phyloP scores from a whole-genome alignment of 2,113 vertebrate species.

The Xenotilapia flavipinnis region DNA sequence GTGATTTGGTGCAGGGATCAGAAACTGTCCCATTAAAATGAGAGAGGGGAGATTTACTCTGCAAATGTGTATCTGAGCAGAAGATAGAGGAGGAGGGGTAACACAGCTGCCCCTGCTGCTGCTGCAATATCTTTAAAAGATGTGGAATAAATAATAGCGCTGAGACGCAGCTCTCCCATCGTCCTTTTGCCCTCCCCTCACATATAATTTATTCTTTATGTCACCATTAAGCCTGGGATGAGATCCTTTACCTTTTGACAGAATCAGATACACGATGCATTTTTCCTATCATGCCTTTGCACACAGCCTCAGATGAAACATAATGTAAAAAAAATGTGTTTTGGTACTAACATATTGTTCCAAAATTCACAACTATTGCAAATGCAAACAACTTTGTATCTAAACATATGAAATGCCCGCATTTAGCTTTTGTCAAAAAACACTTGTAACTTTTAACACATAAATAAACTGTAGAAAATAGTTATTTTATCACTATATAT shows the following conservation, averaged over 20 bases:
- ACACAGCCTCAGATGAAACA: background rate
- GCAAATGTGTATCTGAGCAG: background rate
- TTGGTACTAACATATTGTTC: background rate
- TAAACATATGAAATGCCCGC: background rate
- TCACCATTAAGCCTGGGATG: background rate
- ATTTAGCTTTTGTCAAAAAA: background rate
- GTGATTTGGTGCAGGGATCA: slow-evolving; percentile 20
- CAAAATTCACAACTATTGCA: background rate
- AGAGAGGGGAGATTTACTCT: slow-evolving; percentile 30
- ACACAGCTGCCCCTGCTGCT: background rate
- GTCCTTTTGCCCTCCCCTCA: slow-evolving; percentile 22
- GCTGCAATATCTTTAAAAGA: background rate
- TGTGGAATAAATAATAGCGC: background rate
- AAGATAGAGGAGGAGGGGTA: background rate
- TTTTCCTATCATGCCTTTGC: background rate
- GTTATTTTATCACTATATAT: background rate
- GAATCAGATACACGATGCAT: background rate
- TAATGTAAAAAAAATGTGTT: background rate
- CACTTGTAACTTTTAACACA: background rate
- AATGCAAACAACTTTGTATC: background rate
- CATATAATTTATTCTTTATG: background rate
- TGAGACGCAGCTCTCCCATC: background rate
- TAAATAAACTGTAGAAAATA: background rate
- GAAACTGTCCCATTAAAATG: slow-evolving; percentile 57
- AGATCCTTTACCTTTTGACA: background rate